phyloP scores from a whole-genome alignment of 2,888 invertebrate genomes.

The Lepidochitona cinerea region DNA sequence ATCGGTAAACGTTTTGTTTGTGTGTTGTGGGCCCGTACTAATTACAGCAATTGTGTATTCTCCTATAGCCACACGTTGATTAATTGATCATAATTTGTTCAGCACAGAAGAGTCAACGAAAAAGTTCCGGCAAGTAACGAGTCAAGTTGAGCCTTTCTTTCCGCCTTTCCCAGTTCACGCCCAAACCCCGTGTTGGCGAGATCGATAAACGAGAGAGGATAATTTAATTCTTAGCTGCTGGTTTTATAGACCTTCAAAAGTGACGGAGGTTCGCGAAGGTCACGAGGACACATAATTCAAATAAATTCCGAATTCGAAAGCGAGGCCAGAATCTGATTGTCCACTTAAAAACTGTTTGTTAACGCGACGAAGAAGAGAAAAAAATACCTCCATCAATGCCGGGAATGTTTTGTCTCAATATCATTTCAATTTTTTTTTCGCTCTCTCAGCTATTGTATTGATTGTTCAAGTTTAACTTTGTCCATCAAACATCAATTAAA shows the following conservation, averaged over 20 bases:
- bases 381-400: too few relatives aligned
- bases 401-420: too few relatives aligned
- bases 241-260: background rate
- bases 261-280: background rate
- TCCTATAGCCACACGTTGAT: background rate
- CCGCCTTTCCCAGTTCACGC: background rate
- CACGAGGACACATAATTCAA: background rate
- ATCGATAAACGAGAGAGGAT: background rate
- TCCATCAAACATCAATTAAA: too few relatives aligned
- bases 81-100: background rate
- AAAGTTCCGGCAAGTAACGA: background rate
- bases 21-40: background rate
- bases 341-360: too few relatives aligned
- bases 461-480: too few relatives aligned
- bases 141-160: background rate
- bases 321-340: background rate
- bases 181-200: background rate
- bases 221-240: background rate
- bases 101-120: too few relatives aligned
- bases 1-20: background rate
- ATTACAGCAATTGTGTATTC: background rate
- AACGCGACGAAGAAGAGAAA: too few relatives aligned
- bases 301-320: background rate
- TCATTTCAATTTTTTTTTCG: too few relatives aligned
- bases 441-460: too few relatives aligned